Evolutionary conservation across 2,797 vertebrate species (phyloP), one percentile per base, ranked within the genome.

Genomic region (Falco peregrinus): DNA sequence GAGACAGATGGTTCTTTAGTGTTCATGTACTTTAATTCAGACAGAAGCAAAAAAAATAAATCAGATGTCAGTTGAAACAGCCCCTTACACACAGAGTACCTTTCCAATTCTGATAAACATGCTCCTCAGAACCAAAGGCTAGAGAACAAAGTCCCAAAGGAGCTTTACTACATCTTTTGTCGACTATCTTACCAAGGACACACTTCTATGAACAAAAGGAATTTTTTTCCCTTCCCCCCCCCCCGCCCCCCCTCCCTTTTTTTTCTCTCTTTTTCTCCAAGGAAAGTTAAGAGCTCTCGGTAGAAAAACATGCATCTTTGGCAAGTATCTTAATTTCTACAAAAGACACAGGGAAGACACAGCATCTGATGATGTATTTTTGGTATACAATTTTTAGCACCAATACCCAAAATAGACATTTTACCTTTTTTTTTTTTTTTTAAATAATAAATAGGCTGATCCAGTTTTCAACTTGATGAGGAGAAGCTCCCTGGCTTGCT

Each of bases 1-100:
- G 86, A 93, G 68, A 74, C 90, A 95, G 74, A 93, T 83, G 81
- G 75, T 8, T 95, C 78, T 93, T 90, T 4, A 93, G 88, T 76
- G 88, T 89, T 94, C 60, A 57, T 9, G 39, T 70, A 83, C 81
- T 95, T 82, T 83, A 68, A 92, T 63, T 87, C 16, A 89, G 51
- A 69, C 43, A 78, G 57, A 90, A 91, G 45, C 53, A 57, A 90
- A 74, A 88, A 89, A 73, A 88, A 85, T 54, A 84, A 95, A 90
- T 80, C 59, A 90, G 90, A n/a, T 15, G 50, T 54, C 85, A 82
- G 59, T 41, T 85, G 83, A 89, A 96, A 85, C 28, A 85, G 67
- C 53, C 57, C 35, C 76, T 71, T 74, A 84, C 56, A 89, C 0
- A 0, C 70, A 73, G 11, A 68, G 71, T n/a, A 84, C 53, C 70